phyloP scores from a whole-genome alignment of 2,797 vertebrate genomes.

The Eurystomus glaucurus region DNA sequence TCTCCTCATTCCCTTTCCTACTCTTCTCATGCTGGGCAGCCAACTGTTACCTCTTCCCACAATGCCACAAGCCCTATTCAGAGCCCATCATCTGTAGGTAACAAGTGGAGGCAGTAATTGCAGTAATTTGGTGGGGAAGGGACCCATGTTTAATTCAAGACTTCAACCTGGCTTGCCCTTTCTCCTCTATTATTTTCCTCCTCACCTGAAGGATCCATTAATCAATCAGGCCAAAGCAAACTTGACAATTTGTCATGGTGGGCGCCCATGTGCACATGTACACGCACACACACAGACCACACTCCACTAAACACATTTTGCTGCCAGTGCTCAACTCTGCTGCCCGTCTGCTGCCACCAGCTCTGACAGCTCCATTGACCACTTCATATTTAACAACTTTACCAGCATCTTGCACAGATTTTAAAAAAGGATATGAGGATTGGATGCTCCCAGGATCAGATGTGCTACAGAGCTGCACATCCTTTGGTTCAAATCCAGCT shows the following conservation, averaged over 20 bases:
- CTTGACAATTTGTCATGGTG: constrained; percentile 81
- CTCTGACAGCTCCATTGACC: constrained; percentile 64
- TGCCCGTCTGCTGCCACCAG: constrained; percentile 42
- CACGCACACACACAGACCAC: not conserved
- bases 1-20: not conserved
- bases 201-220: constrained; percentile 87
- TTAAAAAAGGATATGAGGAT: not conserved
- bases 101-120: constrained; percentile 48
- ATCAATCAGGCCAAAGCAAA: constrained; percentile 89
- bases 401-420: not conserved
- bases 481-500: not conserved
- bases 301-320: constrained; percentile 80
- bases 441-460: not conserved
- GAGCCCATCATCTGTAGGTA: not conserved
- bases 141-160: constrained; percentile 91
- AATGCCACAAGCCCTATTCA: not conserved
- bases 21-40: not conserved
- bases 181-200: constrained; percentile 67
- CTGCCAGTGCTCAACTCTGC: constrained; percentile 74
- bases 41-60: not conserved
- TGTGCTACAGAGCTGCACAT: not conserved
- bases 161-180: constrained; percentile 53
- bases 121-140: constrained; percentile 82
- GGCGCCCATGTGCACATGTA: not conserved
- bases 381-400: not conserved